These are phyloP conservation scores for Herpailurus yagouaroundi DNA, from an alignment of 2,113 vertebrate species.

Conservation along the genomic window DNA sequence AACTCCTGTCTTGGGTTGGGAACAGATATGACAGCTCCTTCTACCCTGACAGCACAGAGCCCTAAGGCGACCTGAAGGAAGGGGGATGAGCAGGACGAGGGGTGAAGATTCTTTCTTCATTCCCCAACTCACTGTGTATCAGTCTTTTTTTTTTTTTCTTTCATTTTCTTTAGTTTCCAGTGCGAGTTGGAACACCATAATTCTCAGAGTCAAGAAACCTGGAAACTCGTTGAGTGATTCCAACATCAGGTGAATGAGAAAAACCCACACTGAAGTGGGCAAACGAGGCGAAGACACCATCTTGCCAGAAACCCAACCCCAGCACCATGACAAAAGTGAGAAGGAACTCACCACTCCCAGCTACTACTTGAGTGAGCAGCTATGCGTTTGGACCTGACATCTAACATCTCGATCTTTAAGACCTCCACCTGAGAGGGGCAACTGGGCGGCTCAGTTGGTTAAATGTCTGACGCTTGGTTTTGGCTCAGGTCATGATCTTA, in stretches of 20 bases:
- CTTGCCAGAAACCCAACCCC: background rate
- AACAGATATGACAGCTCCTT: background rate
- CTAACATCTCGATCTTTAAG: background rate
- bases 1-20: background rate
- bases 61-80: background rate
- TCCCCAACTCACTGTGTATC: background rate
- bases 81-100: background rate
- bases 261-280: background rate
- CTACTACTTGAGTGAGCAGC: background rate
- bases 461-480: no score
- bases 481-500: no score
- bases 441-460: background rate
- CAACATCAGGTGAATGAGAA: background rate
- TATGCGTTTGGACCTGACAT: background rate
- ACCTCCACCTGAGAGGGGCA: background rate
- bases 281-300: background rate
- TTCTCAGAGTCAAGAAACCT: background rate
- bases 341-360: background rate
- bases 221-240: background rate
- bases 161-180: background rate
- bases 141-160: background rate
- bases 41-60: background rate
- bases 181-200: background rate
- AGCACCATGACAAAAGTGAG: background rate
- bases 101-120: background rate